Evolutionary conservation across 2,113 vertebrate genomes (phyloP), one percentile per base, ranked within the genome.

Genomic region (Gobiocypris rarus): DNA sequence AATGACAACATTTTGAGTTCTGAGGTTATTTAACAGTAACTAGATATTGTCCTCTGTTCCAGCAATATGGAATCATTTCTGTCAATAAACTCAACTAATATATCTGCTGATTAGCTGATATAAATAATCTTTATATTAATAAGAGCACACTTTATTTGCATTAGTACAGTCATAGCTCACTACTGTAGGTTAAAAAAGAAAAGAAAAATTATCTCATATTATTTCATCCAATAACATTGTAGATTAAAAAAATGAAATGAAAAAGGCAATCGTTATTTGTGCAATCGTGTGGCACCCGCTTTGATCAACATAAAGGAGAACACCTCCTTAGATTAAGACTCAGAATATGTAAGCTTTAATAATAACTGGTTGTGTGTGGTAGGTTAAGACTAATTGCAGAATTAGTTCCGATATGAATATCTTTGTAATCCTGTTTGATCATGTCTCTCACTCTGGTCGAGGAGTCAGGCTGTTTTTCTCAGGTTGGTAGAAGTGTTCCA

Each of bases 401-500:
- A 31, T 28, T 13, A 28, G 58, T 11, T 41, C 3, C 14, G 5
- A 52, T 52, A 54, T 8, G 43, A 22, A 22, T 41, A 52, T n/a
- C 54, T 9, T 41, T 58, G 54, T 77, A 77, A 59, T 24, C 52
- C 15, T n/a, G 9, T 45, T 34, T 78, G n/a, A 9, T 1, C 13
- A 5, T 31, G 1, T 82, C 19, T n/a, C 90, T 93, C 88, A 97
- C 81, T 97, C 95, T 24, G 94, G 89, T 84, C 96, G 96, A 19
- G 95, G 91, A 71, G 95, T 96, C 88, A 99, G 89, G 41, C 96
- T 94, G 83, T 98, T 98, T 90, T 97, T 97, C 81, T 95, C 89
- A 75, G 98, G 98, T 91, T 99, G 95, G 85, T 98, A 98, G 94
- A 98, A 99, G 89, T 97, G 86, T 75, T 97, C 94, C 92, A 98